phyloP scores from a whole-genome alignment of 2,797 vertebrate genomes.

The Acanthopagrus latus region DNA sequence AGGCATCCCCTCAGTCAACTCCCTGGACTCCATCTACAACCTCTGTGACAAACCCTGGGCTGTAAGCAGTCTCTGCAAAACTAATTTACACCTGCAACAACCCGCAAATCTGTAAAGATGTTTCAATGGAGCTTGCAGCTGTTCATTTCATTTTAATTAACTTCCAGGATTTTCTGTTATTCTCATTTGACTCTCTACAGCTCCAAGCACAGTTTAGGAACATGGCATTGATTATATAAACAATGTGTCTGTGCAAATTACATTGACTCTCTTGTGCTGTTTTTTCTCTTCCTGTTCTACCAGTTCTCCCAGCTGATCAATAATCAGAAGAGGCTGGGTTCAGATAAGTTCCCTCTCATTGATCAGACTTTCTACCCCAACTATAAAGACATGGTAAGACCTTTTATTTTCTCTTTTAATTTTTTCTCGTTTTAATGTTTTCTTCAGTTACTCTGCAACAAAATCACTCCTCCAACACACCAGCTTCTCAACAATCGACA shows the following conservation, averaged over 20 bases:
- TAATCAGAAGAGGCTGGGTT: constrained; percentile 91
- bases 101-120: background rate
- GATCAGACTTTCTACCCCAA: constrained; percentile 99
- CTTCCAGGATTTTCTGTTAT: background rate
- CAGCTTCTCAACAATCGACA: constrained; percentile 6
- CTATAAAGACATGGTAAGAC: constrained; percentile 98
- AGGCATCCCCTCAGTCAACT: constrained; percentile 94
- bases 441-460: constrained; percentile 7
- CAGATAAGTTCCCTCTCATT: constrained; percentile 96
- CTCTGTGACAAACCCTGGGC: constrained; percentile 99
- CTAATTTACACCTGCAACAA: background rate
- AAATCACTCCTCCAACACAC: background rate
- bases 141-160: background rate
- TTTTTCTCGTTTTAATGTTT: constrained; percentile 1
- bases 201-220: background rate
- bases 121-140: constrained; percentile 6
- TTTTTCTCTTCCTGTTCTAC: constrained; percentile 37
- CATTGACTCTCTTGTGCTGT: background rate
- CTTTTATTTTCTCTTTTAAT: background rate
- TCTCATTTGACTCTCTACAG: background rate
- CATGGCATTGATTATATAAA: background rate
- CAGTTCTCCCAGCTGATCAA: constrained; percentile 97
- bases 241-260: background rate
- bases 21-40: constrained; percentile 96
- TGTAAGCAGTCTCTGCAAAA: constrained; percentile 84